Evolutionary conservation across 2,113 vertebrate genomes (phyloP).

Genomic region (Crotalus helleri): DNA sequence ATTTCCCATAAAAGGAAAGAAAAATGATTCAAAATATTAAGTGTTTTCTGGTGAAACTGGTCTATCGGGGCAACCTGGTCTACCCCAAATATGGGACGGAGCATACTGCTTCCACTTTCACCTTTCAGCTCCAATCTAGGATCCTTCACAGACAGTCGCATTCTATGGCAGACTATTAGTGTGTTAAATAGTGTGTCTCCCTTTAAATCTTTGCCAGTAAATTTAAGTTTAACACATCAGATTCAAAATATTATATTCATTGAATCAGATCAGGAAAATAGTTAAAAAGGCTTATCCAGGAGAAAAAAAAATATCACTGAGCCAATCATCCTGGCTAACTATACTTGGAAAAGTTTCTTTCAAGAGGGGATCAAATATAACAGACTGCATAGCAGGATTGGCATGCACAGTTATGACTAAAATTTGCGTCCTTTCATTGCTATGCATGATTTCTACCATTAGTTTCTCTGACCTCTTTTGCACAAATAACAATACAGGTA

Average conservation of each 20-base stretch:
- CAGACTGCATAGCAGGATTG: not conserved
- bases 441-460: not conserved
- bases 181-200: too few species aligned
- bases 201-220: too few species aligned
- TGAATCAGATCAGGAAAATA: conserved; percentile 39
- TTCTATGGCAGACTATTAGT: too few species aligned
- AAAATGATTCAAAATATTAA: conserved; percentile 32
- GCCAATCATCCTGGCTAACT: conserved; percentile 32
- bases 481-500: not conserved
- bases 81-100: too few species aligned
- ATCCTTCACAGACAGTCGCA: too few species aligned
- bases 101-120: too few species aligned
- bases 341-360: conserved; percentile 23
- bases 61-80: too few species aligned
- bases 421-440: not conserved
- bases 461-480: not conserved
- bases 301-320: conserved; percentile 13
- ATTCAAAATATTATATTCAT: conserved; percentile 40
- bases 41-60: too few species aligned
- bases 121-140: too few species aligned
- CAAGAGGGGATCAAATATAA: conserved; percentile 7
- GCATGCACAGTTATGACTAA: not conserved
- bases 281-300: conserved; percentile 39
- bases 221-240: too few species aligned
- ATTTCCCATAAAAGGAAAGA: not conserved